A percentile compares a stretch with the other conserved stretches of the same genome.
These are phyloP conservation scores for Trichosurus vulpecula DNA, from an alignment of 2,797 vertebrate species.

Conservation along the genomic window DNA sequence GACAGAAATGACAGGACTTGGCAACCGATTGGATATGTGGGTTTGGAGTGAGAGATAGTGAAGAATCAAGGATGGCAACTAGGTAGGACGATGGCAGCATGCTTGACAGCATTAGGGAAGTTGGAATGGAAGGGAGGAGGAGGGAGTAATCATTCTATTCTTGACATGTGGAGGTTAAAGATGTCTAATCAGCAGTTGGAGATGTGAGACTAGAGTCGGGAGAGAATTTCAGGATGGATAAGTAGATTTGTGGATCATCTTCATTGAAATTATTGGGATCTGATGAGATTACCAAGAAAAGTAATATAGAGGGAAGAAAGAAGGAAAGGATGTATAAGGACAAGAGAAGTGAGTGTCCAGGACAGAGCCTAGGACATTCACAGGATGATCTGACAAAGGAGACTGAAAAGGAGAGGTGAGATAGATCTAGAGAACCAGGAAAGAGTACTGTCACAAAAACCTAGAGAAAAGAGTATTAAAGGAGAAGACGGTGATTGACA, in stretches of 20 bases:
- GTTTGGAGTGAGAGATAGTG: background rate
- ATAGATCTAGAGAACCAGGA: background rate
- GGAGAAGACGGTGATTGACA: background rate
- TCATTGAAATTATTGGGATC: background rate
- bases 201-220: background rate
- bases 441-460: background rate
- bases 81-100: background rate
- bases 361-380: background rate
- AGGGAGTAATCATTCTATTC: background rate
- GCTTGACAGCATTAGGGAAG: background rate
- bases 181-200: background rate
- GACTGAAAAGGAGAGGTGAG: background rate
- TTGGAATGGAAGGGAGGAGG: background rate
- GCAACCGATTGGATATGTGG: background rate
- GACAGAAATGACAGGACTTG: background rate
- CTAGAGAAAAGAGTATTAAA: background rate
- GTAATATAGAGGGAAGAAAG: background rate
- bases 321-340: background rate
- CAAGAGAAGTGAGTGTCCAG: background rate
- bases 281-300: background rate
- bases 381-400: background rate
- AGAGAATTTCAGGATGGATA: background rate
- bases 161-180: background rate
- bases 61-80: background rate
- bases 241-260: background rate